Conservation (phyloP, 2,797 vertebrate species). For the Gobionotothen gibberifrons region DNA sequence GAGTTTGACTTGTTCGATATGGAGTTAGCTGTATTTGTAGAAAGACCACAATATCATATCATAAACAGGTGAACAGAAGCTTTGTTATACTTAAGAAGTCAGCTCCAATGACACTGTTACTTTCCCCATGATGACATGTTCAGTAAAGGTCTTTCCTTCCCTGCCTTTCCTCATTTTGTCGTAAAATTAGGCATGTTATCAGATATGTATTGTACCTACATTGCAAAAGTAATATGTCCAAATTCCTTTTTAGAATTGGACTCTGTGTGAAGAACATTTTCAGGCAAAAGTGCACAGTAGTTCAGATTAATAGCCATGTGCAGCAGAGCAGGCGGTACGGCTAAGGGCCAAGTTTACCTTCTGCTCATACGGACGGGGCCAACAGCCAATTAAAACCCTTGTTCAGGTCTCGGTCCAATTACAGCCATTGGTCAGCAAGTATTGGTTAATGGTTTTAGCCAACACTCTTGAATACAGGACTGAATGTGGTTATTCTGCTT, state of each 20-base stretch:
- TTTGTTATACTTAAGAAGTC: too few relatives aligned
- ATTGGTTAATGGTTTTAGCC: slow-evolving; percentile 34
- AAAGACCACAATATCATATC: background rate
- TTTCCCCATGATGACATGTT: slow-evolving; percentile 13
- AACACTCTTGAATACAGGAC: slow-evolving; percentile 16
- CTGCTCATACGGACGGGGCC: slow-evolving; percentile 67
- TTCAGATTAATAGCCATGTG: slow-evolving; percentile 73
- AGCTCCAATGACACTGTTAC: background rate
- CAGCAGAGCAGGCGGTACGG: slow-evolving; percentile 69
- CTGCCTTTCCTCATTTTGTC: background rate
- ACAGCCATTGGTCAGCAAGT: slow-evolving; percentile 61
- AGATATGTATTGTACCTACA: slow-evolving; percentile 14
- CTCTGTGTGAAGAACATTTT: slow-evolving; percentile 49
- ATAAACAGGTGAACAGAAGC: background rate
- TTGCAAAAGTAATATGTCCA: background rate
- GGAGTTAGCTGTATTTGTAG: slow-evolving; percentile 11
- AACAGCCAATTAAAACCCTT: slow-evolving; percentile 72
- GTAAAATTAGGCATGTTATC: slow-evolving; percentile 9
- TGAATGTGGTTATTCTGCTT: background rate
- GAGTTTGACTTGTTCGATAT: slow-evolving; percentile 1
- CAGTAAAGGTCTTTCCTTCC: slow-evolving; percentile 1
- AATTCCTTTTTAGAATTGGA: slow-evolving; percentile 2
- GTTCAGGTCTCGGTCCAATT: slow-evolving; percentile 72
- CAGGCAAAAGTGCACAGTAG: slow-evolving; percentile 48
- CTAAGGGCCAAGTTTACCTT: slow-evolving; percentile 72